Conservation (phyloP, 2,797 vertebrate species). For the Anolis apletophallus region DNA sequence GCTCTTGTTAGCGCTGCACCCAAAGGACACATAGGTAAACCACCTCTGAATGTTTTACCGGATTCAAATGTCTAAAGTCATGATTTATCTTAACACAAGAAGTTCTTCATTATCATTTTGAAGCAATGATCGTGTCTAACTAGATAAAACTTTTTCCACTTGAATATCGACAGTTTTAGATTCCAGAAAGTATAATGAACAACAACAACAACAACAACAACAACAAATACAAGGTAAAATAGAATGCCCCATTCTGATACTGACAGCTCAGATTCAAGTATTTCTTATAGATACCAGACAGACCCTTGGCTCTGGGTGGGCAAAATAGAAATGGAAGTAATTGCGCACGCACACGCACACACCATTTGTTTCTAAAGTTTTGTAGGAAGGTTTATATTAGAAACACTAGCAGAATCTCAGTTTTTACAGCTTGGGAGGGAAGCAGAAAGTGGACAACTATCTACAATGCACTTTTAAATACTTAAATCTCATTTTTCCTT, state of each 20-base stretch:
- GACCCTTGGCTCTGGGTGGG: not conserved
- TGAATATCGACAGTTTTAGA: not conserved
- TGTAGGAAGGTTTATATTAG: not conserved
- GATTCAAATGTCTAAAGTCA: not conserved
- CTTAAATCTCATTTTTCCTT: slow-evolving; percentile 15
- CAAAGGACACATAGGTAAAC: too few species aligned
- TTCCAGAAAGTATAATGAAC: not conserved
- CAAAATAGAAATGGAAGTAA: not conserved
- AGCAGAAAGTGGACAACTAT: slow-evolving; percentile 3
- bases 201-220: not conserved
- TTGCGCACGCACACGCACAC: not conserved
- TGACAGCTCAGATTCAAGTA: not conserved
- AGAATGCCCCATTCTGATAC: not conserved
- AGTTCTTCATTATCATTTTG: not conserved
- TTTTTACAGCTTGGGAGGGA: not conserved
- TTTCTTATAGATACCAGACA: not conserved
- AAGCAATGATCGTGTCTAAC: not conserved
- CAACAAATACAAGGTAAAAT: not conserved
- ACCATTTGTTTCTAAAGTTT: not conserved
- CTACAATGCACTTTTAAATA: not conserved
- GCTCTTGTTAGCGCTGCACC: too few species aligned
- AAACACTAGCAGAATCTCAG: not conserved
- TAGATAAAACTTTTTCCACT: not conserved
- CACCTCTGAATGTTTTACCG: too few species aligned
- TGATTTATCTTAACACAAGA: not conserved